Evolutionary conservation across 2,113 vertebrate species (phyloP).

Genomic region (Neomonachus schauinslandi): DNA sequence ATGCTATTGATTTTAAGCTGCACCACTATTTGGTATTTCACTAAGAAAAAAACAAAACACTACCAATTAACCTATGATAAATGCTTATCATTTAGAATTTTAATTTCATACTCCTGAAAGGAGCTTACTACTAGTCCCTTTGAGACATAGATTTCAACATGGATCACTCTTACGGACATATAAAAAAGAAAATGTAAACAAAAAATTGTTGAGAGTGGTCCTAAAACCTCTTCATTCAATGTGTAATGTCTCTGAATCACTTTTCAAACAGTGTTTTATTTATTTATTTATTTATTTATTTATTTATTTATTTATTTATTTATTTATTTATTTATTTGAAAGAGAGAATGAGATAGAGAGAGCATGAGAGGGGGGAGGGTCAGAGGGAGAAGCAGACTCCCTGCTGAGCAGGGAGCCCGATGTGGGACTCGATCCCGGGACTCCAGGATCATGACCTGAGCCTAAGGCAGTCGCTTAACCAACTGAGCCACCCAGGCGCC

Average conservation of each 20-base stretch:
- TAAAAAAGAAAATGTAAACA: neutral
- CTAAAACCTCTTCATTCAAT: neutral
- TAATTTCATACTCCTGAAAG: neutral
- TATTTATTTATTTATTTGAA: no score
- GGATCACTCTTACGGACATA: neutral
- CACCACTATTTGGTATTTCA: neutral
- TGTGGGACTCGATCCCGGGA: no score
- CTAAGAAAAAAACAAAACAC: neutral
- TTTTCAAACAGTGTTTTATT: no score
- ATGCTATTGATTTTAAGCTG: neutral
- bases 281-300: no score
- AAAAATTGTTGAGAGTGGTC: neutral
- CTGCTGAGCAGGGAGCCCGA: no score
- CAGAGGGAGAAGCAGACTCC: no score
- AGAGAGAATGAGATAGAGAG: no score
- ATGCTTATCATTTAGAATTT: neutral
- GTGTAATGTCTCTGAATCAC: neutral
- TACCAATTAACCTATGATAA: neutral
- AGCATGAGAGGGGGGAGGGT: no score
- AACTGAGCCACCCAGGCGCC: no score
- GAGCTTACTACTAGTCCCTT: neutral
- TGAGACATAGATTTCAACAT: neutral
- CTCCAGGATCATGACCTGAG: no score
- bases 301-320: no score
- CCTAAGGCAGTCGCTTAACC: no score